Conservation (phyloP, 1,140 invertebrate species). For the Saccostrea glomerata region DNA sequence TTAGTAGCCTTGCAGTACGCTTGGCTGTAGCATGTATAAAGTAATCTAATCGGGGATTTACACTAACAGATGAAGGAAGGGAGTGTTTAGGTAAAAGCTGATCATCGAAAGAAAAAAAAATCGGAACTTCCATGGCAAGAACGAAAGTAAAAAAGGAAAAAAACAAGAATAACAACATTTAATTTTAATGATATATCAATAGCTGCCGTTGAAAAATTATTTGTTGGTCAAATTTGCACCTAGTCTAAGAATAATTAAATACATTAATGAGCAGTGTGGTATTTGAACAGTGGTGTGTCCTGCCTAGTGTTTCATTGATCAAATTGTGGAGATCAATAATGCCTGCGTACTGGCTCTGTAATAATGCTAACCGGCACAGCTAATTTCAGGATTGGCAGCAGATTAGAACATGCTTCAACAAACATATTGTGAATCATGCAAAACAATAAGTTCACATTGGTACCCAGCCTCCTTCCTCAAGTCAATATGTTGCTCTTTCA, state of each 20-base stretch:
- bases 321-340: conserved; percentile 23
- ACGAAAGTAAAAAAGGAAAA: neutral
- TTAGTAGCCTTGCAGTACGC: neutral
- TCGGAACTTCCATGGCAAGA: neutral
- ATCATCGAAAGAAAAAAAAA: neutral
- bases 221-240: neutral
- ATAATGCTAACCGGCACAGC: conserved; percentile 22
- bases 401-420: conserved; percentile 36
- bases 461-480: neutral
- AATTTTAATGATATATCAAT: neutral
- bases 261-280: conserved; percentile 33
- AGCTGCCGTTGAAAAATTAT: neutral
- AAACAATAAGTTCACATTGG: conserved; percentile 28
- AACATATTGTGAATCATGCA: conserved; percentile 33
- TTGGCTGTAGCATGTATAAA: conserved; percentile 9
- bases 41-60: conserved; percentile 21
- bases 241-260: conserved; percentile 1
- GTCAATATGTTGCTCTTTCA: conserved; percentile 12
- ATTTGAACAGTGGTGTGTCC: conserved; percentile 30
- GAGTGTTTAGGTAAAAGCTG: neutral
- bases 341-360: conserved; percentile 19
- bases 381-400: conserved; percentile 35
- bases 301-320: conserved; percentile 21
- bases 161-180: neutral
- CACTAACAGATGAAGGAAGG: neutral